Evolutionary conservation across 2,888 invertebrate species (phyloP).

Genomic region (Cabera pusaria): DNA sequence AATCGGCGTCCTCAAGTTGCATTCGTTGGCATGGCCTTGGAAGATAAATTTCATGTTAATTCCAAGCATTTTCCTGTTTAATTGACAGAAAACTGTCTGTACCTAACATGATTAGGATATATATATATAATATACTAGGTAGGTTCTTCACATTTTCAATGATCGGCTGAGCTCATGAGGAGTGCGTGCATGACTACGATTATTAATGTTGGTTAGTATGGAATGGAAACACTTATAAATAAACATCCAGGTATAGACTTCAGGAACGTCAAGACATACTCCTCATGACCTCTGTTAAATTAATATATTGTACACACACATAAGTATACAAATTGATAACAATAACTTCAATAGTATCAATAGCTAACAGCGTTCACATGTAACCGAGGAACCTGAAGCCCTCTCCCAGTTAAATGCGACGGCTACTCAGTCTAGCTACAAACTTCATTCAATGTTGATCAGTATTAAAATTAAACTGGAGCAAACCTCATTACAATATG

Average conservation of each 20-base stretch:
- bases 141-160: slow-evolving; percentile 47
- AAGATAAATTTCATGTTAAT: slow-evolving; percentile 32
- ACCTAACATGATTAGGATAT: slow-evolving; percentile 58
- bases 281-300: slow-evolving; percentile 42
- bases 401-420: slow-evolving; percentile 14
- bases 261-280: slow-evolving; percentile 42
- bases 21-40: slow-evolving; percentile 32
- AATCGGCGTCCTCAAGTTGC: no score
- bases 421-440: slow-evolving; percentile 9
- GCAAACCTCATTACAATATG: slow-evolving; percentile 45
- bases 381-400: slow-evolving; percentile 56
- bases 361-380: slow-evolving; percentile 62
- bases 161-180: slow-evolving; percentile 29
- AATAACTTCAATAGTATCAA: slow-evolving; percentile 68
- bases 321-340: slow-evolving; percentile 27
- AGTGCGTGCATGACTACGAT: slow-evolving; percentile 34
- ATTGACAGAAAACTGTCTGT: slow-evolving; percentile 61
- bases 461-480: slow-evolving; percentile 24
- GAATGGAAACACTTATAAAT: slow-evolving; percentile 30
- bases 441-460: slow-evolving; percentile 13
- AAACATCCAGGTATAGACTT: slow-evolving; percentile 39
- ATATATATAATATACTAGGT: slow-evolving; percentile 34
- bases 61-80: slow-evolving; percentile 58
- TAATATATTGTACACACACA: slow-evolving; percentile 23
- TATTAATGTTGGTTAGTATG: slow-evolving; percentile 17